These are phyloP conservation scores for Callopanchax toddi DNA, from an alignment of 2,113 vertebrate genomes.

Conservation along the genomic window DNA sequence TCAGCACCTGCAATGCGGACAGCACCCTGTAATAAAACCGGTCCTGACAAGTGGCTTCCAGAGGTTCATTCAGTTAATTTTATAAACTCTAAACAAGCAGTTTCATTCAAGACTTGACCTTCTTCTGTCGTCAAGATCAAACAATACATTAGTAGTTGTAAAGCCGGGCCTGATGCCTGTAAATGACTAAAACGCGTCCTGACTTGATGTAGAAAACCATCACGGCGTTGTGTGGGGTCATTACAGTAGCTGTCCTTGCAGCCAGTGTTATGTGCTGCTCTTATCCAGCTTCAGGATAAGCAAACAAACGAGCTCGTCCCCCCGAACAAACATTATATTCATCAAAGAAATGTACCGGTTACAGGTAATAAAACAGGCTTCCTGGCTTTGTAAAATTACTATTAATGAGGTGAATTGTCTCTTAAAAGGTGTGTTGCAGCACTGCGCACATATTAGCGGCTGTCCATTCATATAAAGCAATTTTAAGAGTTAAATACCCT, in stretches of 20 bases:
- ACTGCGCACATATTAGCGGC: not conserved
- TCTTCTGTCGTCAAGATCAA: conserved; percentile 4
- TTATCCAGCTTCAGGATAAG: conserved; percentile 33
- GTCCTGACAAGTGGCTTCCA: conserved; percentile 1
- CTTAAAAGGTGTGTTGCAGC: not conserved
- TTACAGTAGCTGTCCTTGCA: conserved; percentile 41
- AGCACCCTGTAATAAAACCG: conserved; percentile 56
- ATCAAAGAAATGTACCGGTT: not conserved
- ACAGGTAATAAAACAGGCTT: not conserved
- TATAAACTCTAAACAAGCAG: conserved; percentile 1
- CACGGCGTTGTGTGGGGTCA: conserved; percentile 23
- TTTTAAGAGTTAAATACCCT: not conserved
- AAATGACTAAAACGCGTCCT: not conserved
- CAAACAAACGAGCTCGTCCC: conserved; percentile 3
- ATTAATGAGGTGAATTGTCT: too few species aligned
- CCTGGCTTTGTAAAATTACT: not conserved
- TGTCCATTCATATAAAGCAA: not conserved
- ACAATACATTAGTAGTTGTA: not conserved
- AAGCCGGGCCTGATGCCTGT: not conserved
- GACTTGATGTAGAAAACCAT: conserved; percentile 8
- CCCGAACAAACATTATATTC: not conserved
- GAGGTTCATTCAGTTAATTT: not conserved
- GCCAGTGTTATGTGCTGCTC: too few species aligned
- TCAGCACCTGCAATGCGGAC: conserved; percentile 85
- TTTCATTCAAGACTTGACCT: not conserved